These are phyloP conservation scores for Octodonta nipae DNA, from an alignment of 2,888 invertebrate genomes.

Conservation along the genomic window DNA sequence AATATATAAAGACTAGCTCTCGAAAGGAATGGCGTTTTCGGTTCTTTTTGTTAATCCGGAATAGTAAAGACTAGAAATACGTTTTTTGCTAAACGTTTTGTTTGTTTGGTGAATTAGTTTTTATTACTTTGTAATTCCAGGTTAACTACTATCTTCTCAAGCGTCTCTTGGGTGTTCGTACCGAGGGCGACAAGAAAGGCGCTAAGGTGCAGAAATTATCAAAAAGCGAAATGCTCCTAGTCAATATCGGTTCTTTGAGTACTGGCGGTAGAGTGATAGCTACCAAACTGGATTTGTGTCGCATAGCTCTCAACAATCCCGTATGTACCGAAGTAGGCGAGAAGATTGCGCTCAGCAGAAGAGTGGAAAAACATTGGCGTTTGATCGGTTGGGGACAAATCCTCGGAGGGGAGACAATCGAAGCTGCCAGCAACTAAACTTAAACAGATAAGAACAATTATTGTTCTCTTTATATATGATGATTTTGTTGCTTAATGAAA, in stretches of 20 bases:
- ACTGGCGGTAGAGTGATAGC: constrained; percentile 93
- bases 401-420: constrained; percentile 90
- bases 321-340: constrained; percentile 98
- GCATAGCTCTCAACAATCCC: constrained; percentile 90
- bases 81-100: too few species aligned
- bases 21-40: too few species aligned
- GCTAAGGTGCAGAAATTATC: constrained; percentile 91
- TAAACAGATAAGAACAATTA: too few species aligned
- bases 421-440: constrained; percentile 44
- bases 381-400: constrained; percentile 99
- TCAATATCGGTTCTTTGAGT: constrained; percentile 97
- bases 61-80: too few species aligned
- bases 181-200: constrained; percentile 97
- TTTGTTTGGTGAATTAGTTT: constrained; percentile 1
- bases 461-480: too few species aligned
- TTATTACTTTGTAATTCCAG: constrained; percentile 17
- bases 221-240: constrained; percentile 81
- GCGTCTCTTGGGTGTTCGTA: constrained; percentile 90
- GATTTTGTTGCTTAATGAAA: too few species aligned
- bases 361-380: constrained; percentile 99
- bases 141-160: constrained; percentile 87
- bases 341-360: constrained; percentile 95
- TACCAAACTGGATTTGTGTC: constrained; percentile 91
- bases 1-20: too few species aligned
- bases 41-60: too few species aligned